Percentiles rank a stretch among this genome's conserved stretches.
These are phyloP conservation scores for Euura saliciscinereae DNA, from an alignment of 1,140 invertebrate genomes.

Conservation along the genomic window DNA sequence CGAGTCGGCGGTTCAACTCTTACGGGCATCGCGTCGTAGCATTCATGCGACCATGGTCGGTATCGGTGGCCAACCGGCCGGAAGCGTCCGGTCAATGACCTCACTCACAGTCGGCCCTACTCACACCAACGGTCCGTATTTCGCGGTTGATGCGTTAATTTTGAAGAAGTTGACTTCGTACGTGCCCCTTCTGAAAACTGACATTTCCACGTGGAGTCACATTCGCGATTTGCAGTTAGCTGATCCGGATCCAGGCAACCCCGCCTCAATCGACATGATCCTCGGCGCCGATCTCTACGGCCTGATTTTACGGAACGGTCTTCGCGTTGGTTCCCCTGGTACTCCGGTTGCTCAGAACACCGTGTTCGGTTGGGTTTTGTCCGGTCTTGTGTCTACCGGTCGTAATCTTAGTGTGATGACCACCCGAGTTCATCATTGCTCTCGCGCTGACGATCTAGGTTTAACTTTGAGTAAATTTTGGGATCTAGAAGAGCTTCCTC, in stretches of 20 bases:
- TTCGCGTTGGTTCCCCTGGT: not conserved
- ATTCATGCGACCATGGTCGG: not conserved
- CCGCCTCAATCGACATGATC: constrained; percentile 16
- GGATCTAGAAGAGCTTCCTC: constrained; percentile 13
- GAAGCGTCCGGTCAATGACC: not conserved
- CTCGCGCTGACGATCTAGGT: constrained; percentile 1
- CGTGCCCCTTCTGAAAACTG: not conserved
- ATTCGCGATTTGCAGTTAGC: not conserved
- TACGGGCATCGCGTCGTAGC: not conserved
- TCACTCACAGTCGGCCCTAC: not conserved
- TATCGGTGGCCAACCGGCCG: not conserved
- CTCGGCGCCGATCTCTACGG: constrained; percentile 18
- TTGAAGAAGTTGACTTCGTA: not conserved
- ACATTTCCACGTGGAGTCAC: not conserved
- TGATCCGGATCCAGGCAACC: not conserved
- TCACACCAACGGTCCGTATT: not conserved
- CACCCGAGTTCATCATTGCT: too few species aligned
- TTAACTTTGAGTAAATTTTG: constrained; percentile 16
- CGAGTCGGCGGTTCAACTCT: too few species aligned
- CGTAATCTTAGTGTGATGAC: not conserved
- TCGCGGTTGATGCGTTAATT: not conserved
- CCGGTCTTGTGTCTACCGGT: constrained; percentile 14
- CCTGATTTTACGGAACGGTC: constrained; percentile 3
- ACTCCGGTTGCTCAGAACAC: constrained; percentile 19
- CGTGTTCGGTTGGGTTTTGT: constrained; percentile 18